phyloP scores from a whole-genome alignment of 2,113 vertebrate species.

The Pachycephala philippinensis region DNA sequence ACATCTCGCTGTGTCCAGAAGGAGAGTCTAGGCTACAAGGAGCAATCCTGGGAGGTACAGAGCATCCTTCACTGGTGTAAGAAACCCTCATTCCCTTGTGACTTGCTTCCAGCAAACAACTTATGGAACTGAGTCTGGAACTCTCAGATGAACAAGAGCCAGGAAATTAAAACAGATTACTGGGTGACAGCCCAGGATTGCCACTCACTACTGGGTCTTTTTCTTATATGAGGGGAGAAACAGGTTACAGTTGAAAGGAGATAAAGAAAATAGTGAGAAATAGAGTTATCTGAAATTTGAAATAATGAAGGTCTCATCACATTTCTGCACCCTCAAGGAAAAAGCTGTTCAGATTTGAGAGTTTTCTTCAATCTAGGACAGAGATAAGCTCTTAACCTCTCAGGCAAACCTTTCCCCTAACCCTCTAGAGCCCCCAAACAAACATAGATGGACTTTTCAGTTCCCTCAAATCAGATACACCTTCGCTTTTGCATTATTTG shows the following conservation, averaged over 20 bases:
- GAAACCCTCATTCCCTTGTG: neutral
- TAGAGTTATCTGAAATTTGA: neutral
- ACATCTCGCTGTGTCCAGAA: neutral
- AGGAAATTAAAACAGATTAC: neutral
- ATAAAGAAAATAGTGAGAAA: neutral
- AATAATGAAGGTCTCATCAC: neutral
- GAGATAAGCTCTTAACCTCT: neutral
- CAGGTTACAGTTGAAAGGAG: neutral
- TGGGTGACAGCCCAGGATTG: neutral
- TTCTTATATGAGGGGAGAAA: neutral
- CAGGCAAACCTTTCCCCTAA: neutral
- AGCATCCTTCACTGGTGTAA: neutral
- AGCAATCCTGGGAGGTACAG: neutral
- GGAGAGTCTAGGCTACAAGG: neutral
- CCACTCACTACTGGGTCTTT: neutral
- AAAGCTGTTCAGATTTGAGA: neutral
- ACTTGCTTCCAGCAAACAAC: neutral
- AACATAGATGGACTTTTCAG: conserved; percentile 45
- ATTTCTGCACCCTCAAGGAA: neutral
- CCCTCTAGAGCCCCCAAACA: neutral
- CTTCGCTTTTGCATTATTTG: neutral
- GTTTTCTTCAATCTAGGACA: neutral
- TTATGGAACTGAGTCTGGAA: neutral
- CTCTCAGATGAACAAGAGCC: neutral
- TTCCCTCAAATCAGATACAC: neutral